Evolutionary conservation across 2,797 vertebrate species (phyloP), one percentile per base, ranked within the genome.

Genomic region (Tapirus indicus): DNA sequence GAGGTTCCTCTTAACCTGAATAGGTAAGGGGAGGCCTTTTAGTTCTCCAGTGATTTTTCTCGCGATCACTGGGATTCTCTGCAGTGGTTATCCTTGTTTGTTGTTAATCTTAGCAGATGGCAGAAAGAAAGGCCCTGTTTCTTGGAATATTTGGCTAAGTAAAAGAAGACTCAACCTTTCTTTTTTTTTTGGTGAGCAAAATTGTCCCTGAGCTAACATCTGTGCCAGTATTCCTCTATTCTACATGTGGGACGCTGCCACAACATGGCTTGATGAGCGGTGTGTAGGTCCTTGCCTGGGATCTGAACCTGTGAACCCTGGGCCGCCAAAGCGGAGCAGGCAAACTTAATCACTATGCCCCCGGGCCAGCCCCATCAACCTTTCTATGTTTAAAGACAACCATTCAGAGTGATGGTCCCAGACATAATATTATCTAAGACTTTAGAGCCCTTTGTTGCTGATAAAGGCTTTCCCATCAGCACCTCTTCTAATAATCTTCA

Each of bases 81-180:
- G n/a, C 92, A 95, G 49, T 38, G 82, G 20, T 95, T 95, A 32
- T 64, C 96, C n/a, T 25, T 20, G 17, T 82, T 97, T 95, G 96
- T 96, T 90, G 75, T 93, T 97, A n/a, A 88, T 87, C 77, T 94
- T 96, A 94, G 16, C 72, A 96, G 94, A 78, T 35, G 78, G 66
- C 49, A 95, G 88, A 83, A 96, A 62, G 91, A 84, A 97, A 94
- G 85, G 6, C 17, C 12, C 4, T 84, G 17, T 68, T 69, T 82
- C 79, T 80, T 52, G 16, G 25, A n/a, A 12, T 82, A 23, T 64
- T 44, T 77, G 54, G n/a, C 71, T 93, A 44, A 69, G 41, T 90
- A 41, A 86, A 58, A 89, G 79, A 41, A 23, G 18, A 56, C 3
- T 60, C 25, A n/a, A 6, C 13, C 62, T 23, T 2, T 75, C 14